Conservation (phyloP, 2,797 vertebrate species). For the Gallinago stenura region DNA sequence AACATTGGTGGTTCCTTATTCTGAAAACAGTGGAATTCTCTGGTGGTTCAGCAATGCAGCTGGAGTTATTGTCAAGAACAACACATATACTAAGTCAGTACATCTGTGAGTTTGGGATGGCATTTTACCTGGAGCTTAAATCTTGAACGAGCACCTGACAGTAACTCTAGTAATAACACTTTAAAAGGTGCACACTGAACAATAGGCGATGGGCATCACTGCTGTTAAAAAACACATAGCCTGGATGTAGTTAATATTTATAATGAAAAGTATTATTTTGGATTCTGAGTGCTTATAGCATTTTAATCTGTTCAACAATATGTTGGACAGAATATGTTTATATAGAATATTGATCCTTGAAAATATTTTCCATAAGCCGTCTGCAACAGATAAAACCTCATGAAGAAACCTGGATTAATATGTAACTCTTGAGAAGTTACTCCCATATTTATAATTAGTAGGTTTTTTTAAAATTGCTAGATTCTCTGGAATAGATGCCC, state of each 20-base stretch:
- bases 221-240: background rate
- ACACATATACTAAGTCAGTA: background rate
- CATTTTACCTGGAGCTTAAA: background rate
- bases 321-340: background rate
- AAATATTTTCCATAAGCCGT: background rate
- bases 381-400: background rate
- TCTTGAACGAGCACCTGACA: background rate
- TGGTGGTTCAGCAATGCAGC: background rate
- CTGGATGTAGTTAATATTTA: background rate
- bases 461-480: background rate
- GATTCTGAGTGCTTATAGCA: background rate
- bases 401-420: background rate
- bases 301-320: background rate
- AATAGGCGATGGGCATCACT: background rate
- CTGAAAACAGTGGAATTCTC: slow-evolving; percentile 1
- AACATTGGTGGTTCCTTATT: background rate
- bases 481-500: background rate
- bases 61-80: background rate
- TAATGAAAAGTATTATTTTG: background rate
- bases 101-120: background rate
- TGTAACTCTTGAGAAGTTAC: background rate
- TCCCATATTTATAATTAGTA: background rate
- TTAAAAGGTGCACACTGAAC: background rate
- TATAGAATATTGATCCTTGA: background rate
- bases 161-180: background rate